phyloP scores from a whole-genome alignment of 2,113 vertebrate genomes.

The Epinephelus lanceolatus region DNA sequence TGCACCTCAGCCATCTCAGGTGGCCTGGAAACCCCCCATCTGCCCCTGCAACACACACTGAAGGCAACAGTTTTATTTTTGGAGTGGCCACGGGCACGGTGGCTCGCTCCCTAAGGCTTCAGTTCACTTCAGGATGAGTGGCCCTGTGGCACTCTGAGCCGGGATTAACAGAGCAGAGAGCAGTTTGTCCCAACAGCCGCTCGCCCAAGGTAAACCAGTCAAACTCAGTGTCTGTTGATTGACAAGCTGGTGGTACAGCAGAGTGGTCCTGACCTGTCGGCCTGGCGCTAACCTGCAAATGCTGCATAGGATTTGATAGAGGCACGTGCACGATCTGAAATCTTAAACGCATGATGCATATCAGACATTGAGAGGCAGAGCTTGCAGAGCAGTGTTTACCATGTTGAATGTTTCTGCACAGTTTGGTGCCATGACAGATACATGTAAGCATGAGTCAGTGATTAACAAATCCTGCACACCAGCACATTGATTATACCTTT shows the following conservation, averaged over 20 bases:
- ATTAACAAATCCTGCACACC: neutral
- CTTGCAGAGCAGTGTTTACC: constrained; percentile 28
- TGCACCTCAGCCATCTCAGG: constrained; percentile 74
- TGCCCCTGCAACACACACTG: constrained; percentile 71
- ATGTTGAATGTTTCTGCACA: constrained; percentile 30
- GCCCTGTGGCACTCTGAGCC: constrained; percentile 74
- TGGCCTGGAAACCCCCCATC: constrained; percentile 78
- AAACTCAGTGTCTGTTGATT: constrained; percentile 71
- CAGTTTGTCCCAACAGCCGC: constrained; percentile 71
- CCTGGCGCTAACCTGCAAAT: constrained; percentile 55
- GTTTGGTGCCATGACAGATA: neutral
- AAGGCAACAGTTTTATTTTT: constrained; percentile 87
- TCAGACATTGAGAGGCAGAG: constrained; percentile 23
- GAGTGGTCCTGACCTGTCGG: constrained; percentile 13
- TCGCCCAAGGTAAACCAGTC: constrained; percentile 85
- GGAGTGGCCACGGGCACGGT: constrained; percentile 74
- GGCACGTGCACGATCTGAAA: constrained; percentile 50
- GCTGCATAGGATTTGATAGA: constrained; percentile 33
- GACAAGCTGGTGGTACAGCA: constrained; percentile 61
- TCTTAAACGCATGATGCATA: constrained; percentile 63
- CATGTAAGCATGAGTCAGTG: neutral
- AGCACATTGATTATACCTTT: neutral
- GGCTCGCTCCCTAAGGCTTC: constrained; percentile 73
- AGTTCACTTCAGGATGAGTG: constrained; percentile 75
- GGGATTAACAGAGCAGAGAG: constrained; percentile 78